Percentiles rank a stretch among this genome's conserved stretches.
phyloP scores from a whole-genome alignment of 2,888 invertebrate genomes.

The Brachyptera putata region DNA sequence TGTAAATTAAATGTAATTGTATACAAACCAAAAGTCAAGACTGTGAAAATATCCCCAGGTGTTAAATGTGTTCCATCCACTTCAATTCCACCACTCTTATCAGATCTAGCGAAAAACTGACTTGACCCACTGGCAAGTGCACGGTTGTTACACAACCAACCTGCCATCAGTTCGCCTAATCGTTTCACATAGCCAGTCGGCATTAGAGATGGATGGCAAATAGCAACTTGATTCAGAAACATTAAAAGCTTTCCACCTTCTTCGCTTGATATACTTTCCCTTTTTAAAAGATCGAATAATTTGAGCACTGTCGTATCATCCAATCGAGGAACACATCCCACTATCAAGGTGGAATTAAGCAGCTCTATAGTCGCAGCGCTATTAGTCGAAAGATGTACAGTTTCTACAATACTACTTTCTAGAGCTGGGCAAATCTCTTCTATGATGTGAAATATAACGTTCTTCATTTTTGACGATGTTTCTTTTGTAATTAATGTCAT shows the following conservation, averaged over 20 bases:
- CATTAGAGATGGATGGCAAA: slow-evolving; percentile 10
- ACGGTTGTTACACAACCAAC: slow-evolving; percentile 23
- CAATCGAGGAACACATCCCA: slow-evolving; percentile 25
- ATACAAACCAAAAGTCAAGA: slow-evolving; percentile 22
- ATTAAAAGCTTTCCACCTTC: slow-evolving; percentile 28
- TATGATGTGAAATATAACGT: slow-evolving; percentile 30
- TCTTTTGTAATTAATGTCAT: slow-evolving; percentile 26
- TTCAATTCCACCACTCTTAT: slow-evolving; percentile 20
- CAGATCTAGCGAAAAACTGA: slow-evolving; percentile 17
- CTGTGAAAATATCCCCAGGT: slow-evolving; percentile 23
- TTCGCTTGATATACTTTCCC: slow-evolving; percentile 14
- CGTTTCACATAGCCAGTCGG: neutral
- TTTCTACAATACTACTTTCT: slow-evolving; percentile 29
- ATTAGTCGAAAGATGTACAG: slow-evolving; percentile 24
- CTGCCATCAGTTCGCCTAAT: slow-evolving; percentile 17
- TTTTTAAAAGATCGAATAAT: slow-evolving; percentile 14
- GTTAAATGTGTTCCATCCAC: slow-evolving; percentile 22
- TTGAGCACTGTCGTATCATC: slow-evolving; percentile 25
- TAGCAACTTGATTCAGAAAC: slow-evolving; percentile 22
- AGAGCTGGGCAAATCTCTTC: slow-evolving; percentile 29
- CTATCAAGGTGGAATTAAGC: slow-evolving; percentile 24
- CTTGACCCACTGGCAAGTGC: neutral
- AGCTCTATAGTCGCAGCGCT: slow-evolving; percentile 15
- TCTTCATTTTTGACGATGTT: slow-evolving; percentile 29
- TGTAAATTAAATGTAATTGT: neutral